These are phyloP conservation scores for Pomatostomus ruficeps DNA, from an alignment of 2,113 vertebrate genomes.

Conservation along the genomic window DNA sequence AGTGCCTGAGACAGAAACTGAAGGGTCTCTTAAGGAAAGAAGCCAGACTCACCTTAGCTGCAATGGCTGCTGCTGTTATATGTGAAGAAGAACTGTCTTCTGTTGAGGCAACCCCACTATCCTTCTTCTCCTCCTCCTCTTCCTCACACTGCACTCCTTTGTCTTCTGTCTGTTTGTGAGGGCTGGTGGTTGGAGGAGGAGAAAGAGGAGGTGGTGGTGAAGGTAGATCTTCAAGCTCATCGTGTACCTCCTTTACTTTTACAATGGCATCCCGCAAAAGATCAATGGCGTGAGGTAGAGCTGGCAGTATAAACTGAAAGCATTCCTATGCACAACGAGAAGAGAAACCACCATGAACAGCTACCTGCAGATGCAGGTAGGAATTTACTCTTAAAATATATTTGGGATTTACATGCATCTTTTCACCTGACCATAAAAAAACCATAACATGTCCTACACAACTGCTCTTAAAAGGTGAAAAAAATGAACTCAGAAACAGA, in stretches of 20 bases:
- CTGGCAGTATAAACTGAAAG: conserved; percentile 99
- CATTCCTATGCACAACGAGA: conserved; percentile 84
- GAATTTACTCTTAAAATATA: neutral
- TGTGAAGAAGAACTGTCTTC: conserved; percentile 96
- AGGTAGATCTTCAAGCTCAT: conserved; percentile 94
- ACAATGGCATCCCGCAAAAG: conserved; percentile 94
- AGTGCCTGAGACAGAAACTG: conserved; percentile 18
- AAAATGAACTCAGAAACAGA: neutral
- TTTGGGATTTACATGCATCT: neutral
- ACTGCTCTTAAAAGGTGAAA: neutral
- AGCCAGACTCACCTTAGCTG: conserved; percentile 87
- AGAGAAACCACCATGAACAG: conserved; percentile 46
- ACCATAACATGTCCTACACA: neutral
- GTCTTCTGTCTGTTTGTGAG: conserved; percentile 94
- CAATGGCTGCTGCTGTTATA: conserved; percentile 96
- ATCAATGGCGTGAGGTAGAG: conserved; percentile 97
- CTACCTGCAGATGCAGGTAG: neutral
- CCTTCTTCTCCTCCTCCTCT: conserved; percentile 97
- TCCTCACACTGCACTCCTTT: conserved; percentile 97
- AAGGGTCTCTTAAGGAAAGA: neutral
- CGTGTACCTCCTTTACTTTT: conserved; percentile 91
- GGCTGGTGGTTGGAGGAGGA: conserved; percentile 89
- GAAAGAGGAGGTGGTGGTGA: conserved; percentile 91
- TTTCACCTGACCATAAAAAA: neutral
- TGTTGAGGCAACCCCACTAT: conserved; percentile 93